phyloP scores from a whole-genome alignment of 1,140 invertebrate species.

The Atopsyche davidsoni region DNA sequence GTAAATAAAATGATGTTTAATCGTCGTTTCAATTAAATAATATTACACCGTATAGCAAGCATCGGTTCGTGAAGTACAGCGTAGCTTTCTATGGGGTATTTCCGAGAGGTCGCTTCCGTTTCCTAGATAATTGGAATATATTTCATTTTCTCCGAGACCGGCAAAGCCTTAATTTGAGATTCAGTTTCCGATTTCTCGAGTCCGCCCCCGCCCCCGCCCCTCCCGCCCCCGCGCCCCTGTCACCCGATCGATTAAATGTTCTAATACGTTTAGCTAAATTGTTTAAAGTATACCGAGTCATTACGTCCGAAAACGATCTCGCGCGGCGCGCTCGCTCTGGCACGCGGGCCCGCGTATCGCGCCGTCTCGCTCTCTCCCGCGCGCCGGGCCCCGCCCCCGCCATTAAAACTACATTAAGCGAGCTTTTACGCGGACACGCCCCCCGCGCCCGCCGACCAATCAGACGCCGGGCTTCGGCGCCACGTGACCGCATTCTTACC shows the following conservation, averaged over 20 bases:
- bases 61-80: too few species aligned
- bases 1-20: too few species aligned
- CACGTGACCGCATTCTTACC: conserved; percentile 8
- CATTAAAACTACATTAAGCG: conserved; percentile 24
- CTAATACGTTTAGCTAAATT: conserved; percentile 32
- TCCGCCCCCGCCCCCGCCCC: background rate
- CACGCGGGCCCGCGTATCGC: background rate
- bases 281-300: conserved; percentile 30
- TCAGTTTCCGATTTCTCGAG: background rate
- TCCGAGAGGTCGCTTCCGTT: background rate
- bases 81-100: too few species aligned
- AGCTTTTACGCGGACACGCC: conserved; percentile 20
- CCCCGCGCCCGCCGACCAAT: conserved; percentile 16
- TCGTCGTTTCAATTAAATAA: background rate
- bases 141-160: conserved; percentile 4
- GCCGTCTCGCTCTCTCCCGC: conserved; percentile 5
- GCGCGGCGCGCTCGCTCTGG: conserved; percentile 4
- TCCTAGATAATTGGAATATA: conserved; percentile 4
- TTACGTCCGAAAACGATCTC: conserved; percentile 13
- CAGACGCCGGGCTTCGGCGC: background rate
- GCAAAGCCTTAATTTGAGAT: conserved; percentile 1
- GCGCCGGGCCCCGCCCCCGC: conserved; percentile 21
- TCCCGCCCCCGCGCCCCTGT: conserved; percentile 3
- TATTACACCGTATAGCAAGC: background rate
- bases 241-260: conserved; percentile 30